These are phyloP conservation scores for Cephus spinipes DNA, from an alignment of 2,888 invertebrate species.

Conservation along the genomic window DNA sequence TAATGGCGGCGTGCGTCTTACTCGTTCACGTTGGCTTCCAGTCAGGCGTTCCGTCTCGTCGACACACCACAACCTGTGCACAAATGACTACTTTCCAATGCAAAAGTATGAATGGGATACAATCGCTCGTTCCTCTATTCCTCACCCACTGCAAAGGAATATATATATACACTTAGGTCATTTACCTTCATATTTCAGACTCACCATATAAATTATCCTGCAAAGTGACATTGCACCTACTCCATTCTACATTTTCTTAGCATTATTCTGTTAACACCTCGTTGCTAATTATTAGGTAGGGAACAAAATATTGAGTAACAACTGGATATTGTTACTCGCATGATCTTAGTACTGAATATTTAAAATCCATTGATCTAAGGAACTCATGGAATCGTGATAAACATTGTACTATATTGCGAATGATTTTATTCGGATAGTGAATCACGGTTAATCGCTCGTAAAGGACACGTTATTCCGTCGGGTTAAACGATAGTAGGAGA, in stretches of 20 bases:
- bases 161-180: neutral
- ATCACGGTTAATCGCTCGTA: constrained; percentile 4
- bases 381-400: no score
- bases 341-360: neutral
- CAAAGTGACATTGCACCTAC: neutral
- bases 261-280: neutral
- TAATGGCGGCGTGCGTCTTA: constrained; percentile 49
- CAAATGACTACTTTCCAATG: constrained; percentile 72
- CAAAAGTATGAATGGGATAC: constrained; percentile 74
- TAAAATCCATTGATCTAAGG: neutral
- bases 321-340: neutral
- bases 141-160: constrained; percentile 29
- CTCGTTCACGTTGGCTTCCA: constrained; percentile 36
- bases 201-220: neutral
- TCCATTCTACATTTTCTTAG: neutral
- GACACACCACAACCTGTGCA: constrained; percentile 48
- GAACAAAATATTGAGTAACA: neutral
- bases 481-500: neutral
- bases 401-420: no score
- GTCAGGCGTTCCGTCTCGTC: constrained; percentile 29
- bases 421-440: neutral
- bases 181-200: neutral
- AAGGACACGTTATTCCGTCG: constrained; percentile 1
- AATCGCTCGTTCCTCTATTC: constrained; percentile 64
- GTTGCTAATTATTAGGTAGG: neutral